A percentile compares a stretch with the other conserved stretches of the same genome.
phyloP scores from a whole-genome alignment of 2,113 vertebrate genomes.

The Vireo altiloquus region DNA sequence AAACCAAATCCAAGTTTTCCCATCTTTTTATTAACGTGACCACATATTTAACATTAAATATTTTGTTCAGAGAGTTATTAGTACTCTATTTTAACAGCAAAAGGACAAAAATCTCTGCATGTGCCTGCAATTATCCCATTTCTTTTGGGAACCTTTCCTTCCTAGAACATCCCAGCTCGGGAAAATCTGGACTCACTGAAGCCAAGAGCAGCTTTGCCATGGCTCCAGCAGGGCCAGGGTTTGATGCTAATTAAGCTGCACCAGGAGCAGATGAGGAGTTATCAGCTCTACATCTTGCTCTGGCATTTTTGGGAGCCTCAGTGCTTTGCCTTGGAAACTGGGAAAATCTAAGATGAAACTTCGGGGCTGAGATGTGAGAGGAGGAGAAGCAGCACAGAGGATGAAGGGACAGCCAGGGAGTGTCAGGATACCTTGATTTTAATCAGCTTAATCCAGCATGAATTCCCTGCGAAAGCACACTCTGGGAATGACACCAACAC shows the following conservation, averaged over 20 bases:
- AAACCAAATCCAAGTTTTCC: neutral
- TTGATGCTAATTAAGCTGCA: neutral
- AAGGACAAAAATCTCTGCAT: neutral
- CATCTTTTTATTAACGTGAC: neutral
- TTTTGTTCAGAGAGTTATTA: neutral
- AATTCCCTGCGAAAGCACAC: neutral
- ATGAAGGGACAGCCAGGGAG: neutral
- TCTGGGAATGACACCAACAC: neutral
- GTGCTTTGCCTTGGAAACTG: neutral
- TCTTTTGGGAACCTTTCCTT: neutral
- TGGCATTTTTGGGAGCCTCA: neutral
- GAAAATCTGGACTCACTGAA: neutral
- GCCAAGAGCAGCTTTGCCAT: neutral
- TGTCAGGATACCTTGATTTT: accelerated
- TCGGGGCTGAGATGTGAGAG: neutral
- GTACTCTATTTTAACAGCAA: neutral
- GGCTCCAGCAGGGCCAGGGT: accelerated
- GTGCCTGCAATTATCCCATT: neutral
- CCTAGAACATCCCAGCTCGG: neutral
- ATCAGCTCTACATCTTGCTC: neutral
- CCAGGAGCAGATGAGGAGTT: neutral
- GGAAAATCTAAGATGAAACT: neutral
- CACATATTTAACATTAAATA: neutral
- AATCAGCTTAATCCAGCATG: neutral
- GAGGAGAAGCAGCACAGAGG: neutral